A percentile compares a stretch with the other conserved stretches of the same genome.
Conservation (phyloP, 2,797 vertebrate species). For the Muraenolepis orangiensis region DNA sequence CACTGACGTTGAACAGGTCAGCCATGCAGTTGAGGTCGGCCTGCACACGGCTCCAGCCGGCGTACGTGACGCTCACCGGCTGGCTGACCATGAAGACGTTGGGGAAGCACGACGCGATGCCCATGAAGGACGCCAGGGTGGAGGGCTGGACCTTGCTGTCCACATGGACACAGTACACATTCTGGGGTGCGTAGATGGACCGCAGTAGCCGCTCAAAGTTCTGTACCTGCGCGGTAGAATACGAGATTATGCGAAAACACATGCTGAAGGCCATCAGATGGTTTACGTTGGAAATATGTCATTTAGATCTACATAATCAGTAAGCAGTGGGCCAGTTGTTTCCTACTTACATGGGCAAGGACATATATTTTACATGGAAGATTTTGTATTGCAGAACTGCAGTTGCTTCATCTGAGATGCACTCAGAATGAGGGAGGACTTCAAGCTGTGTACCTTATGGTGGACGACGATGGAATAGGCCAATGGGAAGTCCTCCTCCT, state of each 20-base stretch:
- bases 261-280: too few species aligned
- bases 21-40: constrained; percentile 92
- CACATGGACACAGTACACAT: constrained; percentile 88
- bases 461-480: constrained; percentile 88
- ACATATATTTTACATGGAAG: too few species aligned
- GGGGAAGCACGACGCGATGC: constrained; percentile 80
- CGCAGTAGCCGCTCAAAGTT: constrained; percentile 85
- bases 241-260: not conserved
- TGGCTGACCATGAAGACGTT: constrained; percentile 84
- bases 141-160: constrained; percentile 78
- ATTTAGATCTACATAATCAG: too few species aligned
- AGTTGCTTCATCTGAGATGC: not conserved
- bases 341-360: too few species aligned
- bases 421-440: not conserved
- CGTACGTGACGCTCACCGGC: constrained; percentile 78
- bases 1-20: constrained; percentile 73
- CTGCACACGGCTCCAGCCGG: constrained; percentile 83
- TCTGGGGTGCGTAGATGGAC: constrained; percentile 86
- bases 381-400: too few species aligned
- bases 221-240: constrained; percentile 76
- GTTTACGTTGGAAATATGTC: too few species aligned
- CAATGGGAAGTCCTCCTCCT: constrained; percentile 84
- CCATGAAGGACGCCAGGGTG: constrained; percentile 69
- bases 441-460: constrained; percentile 70
- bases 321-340: too few species aligned